These are phyloP conservation scores for Lepeophtheirus salmonis DNA, from an alignment of 1,140 invertebrate species.

Conservation along the genomic window DNA sequence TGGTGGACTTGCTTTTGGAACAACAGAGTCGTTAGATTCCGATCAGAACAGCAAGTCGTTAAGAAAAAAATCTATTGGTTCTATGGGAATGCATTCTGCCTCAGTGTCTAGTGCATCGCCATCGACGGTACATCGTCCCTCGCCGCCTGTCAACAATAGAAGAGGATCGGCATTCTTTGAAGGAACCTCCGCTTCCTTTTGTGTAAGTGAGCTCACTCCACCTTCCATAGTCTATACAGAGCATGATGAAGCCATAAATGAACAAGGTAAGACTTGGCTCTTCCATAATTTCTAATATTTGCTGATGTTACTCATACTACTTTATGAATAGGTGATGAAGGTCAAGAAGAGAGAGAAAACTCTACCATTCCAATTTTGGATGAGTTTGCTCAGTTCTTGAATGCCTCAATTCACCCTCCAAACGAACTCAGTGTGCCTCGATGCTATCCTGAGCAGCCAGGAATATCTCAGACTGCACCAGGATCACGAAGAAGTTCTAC, in stretches of 20 bases:
- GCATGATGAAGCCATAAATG: background rate
- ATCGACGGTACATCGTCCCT: background rate
- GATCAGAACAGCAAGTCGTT: background rate
- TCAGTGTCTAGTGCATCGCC: background rate
- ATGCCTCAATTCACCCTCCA: slow-evolving; percentile 17
- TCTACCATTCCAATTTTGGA: slow-evolving; percentile 11
- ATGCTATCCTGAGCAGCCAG: slow-evolving; percentile 10
- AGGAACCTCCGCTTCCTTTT: background rate
- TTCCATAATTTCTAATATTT: background rate
- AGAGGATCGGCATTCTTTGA: background rate
- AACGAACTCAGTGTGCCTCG: slow-evolving; percentile 18
- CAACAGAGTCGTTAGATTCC: background rate
- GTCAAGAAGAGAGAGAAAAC: no score
- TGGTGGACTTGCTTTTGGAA: background rate
- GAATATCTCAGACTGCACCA: background rate
- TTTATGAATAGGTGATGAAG: no score
- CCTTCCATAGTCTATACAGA: slow-evolving; percentile 8
- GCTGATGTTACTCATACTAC: no score
- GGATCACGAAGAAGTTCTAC: background rate
- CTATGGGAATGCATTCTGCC: background rate
- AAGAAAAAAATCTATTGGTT: background rate
- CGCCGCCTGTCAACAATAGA: background rate
- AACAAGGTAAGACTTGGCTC: background rate
- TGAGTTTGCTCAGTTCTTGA: slow-evolving; percentile 18
- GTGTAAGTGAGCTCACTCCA: background rate